Evolutionary conservation across 2,797 vertebrate species (phyloP).

Genomic region (Sebastes umbrosus): DNA sequence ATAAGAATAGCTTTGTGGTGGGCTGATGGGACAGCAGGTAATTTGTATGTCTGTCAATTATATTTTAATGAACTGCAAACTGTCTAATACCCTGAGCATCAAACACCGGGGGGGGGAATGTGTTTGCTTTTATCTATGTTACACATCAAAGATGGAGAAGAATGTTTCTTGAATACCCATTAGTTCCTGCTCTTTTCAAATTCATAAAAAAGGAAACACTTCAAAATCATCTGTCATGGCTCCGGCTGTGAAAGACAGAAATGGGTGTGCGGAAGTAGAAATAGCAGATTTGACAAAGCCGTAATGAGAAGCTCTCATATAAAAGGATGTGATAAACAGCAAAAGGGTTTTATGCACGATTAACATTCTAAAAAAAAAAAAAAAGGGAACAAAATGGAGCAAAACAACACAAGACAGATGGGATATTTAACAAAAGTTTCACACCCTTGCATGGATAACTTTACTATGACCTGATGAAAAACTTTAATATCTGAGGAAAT

Average conservation of each 20-base stretch:
- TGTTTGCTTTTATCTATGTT: constrained; percentile 50
- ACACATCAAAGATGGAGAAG: constrained; percentile 50
- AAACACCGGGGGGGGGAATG: constrained; percentile 38
- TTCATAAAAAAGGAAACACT: constrained; percentile 10
- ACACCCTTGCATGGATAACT: neutral
- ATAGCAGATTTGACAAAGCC: constrained; percentile 25
- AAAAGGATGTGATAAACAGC: neutral
- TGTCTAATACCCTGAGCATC: constrained; percentile 46
- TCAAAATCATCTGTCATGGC: constrained; percentile 46
- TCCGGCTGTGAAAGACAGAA: constrained; percentile 40
- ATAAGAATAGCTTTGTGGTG: constrained; percentile 46
- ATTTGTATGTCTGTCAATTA: constrained; percentile 64
- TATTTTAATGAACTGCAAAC: constrained; percentile 70
- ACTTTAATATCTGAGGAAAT: neutral
- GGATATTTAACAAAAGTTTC: neutral
- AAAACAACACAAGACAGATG: constrained; percentile 6
- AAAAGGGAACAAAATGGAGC: neutral
- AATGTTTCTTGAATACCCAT: constrained; percentile 59
- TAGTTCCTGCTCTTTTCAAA: constrained; percentile 43
- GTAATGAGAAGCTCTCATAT: constrained; percentile 11
- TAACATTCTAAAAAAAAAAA: neutral
- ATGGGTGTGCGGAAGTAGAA: constrained; percentile 24
- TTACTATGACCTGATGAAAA: constrained; percentile 9
- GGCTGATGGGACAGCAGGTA: constrained; percentile 49
- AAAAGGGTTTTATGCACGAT: neutral